Base-by-base conservation (phyloP, 2,113 vertebrate genomes). In the Terrapene triunguis region DNA sequence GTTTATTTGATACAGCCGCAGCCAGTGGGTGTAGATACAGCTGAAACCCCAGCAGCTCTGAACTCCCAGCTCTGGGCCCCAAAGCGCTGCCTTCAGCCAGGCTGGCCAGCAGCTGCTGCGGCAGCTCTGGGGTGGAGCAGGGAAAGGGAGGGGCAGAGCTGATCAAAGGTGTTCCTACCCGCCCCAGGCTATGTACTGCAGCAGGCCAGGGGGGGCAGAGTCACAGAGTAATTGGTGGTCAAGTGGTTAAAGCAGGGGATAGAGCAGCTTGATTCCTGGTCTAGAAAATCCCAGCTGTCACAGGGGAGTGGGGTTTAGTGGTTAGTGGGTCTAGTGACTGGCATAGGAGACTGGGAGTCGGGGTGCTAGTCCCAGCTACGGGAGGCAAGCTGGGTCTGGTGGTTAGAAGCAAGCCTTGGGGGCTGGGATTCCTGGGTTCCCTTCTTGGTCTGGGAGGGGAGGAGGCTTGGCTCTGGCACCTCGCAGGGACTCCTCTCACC, bases 1-100 rank as follows among this genome's bases (percentile, higher is more conserved):
- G 94, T 96, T 96, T 97, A 91, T 97, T 97, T 97, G 94, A 96
- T n/a, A 47, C 72, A 95, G 95, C 90, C 78, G 27, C 0, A 2
- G 90, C 93, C 88, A 85, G 17, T 16, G 82, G 22, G 10, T 97
- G 95, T 97, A 95, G 96, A 95, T 97, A 92, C 96, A 97, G 96
- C 96, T 97, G 97, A 88, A 97, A 82, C 9, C 38, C 38, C 72
- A 44, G 38, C 72, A 42, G 65, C 72, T 12, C 38, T 25, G 10
- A 24, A 42, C 10, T 42, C 69, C 69, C 35, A 72, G 16, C n/a
- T 72, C 19, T 38, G n/a, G 69, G 32, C 69, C 19, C 17, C 8
- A 74, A 42, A 42, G 6, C 3, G 4, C 11, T 24, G 69, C n/a
- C 38, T 74, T 74, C n/a, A 24, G 35, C 69, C n/a, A 74, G 21